Base-by-base conservation (phyloP, 2,888 invertebrate species). In the Callinectes sapidus region DNA sequence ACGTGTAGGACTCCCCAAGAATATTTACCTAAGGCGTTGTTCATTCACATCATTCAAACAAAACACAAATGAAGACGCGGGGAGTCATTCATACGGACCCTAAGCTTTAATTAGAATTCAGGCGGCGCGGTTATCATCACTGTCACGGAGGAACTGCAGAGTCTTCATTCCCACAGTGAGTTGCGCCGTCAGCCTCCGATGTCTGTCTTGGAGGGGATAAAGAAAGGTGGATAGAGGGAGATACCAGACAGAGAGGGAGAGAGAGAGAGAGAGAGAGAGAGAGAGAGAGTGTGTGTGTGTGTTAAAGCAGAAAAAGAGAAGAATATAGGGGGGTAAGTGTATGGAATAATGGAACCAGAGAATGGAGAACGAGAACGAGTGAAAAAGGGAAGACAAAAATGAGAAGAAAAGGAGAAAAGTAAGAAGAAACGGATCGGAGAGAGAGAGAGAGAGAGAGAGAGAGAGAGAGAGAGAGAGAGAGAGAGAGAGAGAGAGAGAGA, bases 51-150 rank as follows among this genome's bases (percentile, higher is more conserved):
- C 71, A 77, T 77, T 77, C 71, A 77, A 13, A 13, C 28, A 28
- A 77, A 28, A 77, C 71, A 32, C 71, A 77, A 77, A 77, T 32
- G 71, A 77, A 77, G 71, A 32, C 71, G 28, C 71, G n/a, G n/a
- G 5, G 28, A n/a, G n/a, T n/a, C 8, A 28, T n/a, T 77, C 28
- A 28, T 28, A 77, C 8, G 13, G 1, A 77, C 28, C 28, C 13
- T 28, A 23, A 77, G n/a, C 13, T 77, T 77, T 77, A 77, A 77
- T 77, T 28, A 5, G 71, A 77, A 28, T 10, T 13, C 71, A 77
- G 1, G n/a, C 28, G n/a, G 3, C 71, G 13, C 71, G 71, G 13
- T 77, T 77, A 77, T 77, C 28, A 77, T 77, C 28, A 77, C 32
- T 28, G 61, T 23, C 61, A 2, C 6, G 28, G n/a, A 28, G 5